Conservation (phyloP, 1,140 invertebrate genomes). For the Bombus balteatus region DNA sequence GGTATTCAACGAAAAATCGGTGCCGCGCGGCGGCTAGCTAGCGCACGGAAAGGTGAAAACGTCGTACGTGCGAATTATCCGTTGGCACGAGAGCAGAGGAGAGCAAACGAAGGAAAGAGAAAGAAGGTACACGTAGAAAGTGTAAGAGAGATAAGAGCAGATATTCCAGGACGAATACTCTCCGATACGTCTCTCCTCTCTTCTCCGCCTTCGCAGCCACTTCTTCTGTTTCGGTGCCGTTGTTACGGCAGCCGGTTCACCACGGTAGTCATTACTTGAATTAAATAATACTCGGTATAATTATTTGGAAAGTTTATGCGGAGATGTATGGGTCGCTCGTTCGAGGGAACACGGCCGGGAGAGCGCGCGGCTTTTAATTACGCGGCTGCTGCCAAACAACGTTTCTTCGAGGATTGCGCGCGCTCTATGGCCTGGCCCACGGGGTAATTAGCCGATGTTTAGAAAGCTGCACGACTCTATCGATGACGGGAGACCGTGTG, state of each 20-base stretch:
- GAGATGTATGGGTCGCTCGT: conserved; percentile 13
- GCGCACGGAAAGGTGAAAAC: conserved; percentile 49
- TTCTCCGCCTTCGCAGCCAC: neutral
- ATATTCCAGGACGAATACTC: neutral
- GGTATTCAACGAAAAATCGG: conserved; percentile 45
- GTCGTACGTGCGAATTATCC: conserved; percentile 52
- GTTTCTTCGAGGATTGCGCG: conserved; percentile 40
- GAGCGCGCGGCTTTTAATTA: conserved; percentile 54
- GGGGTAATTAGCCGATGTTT: conserved; percentile 52
- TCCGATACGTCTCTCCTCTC: neutral
- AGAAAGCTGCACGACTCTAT: conserved; percentile 41
- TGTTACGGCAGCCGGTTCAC: conserved; percentile 27
- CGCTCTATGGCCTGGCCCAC: neutral
- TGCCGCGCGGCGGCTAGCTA: neutral
- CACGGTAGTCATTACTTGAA: conserved; percentile 52
- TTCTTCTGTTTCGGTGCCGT: conserved; percentile 20
- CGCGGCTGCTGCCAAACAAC: conserved; percentile 16
- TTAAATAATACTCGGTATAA: conserved; percentile 62
- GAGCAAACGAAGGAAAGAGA: neutral
- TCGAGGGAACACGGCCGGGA: conserved; percentile 2
- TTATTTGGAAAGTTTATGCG: conserved; percentile 63
- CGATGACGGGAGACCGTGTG: conserved; percentile 16
- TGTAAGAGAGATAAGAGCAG: neutral
- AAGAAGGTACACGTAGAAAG: neutral
- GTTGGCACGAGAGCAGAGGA: conserved; percentile 9